phyloP scores from a whole-genome alignment of 2,113 vertebrate species.

The Agelaius phoeniceus region DNA sequence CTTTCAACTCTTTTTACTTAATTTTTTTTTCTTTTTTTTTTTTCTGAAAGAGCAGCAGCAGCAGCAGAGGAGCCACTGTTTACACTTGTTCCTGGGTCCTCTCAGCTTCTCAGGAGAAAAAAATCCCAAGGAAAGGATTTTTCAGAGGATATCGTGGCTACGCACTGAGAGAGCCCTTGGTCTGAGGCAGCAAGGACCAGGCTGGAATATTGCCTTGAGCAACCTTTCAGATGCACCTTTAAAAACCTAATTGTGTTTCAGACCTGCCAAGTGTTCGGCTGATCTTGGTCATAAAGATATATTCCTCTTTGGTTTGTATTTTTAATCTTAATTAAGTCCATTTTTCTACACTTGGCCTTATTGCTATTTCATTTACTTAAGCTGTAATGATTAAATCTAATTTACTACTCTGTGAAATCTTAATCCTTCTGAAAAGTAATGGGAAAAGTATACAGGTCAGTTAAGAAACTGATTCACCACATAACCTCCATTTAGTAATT shows the following conservation, averaged over 20 bases:
- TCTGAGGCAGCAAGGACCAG: background rate
- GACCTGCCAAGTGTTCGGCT: background rate
- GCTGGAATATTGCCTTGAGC: background rate
- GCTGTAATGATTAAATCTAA: slow-evolving; percentile 30
- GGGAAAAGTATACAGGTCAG: slow-evolving; percentile 3
- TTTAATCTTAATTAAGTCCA: slow-evolving; percentile 29
- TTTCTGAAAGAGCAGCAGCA: too few species aligned
- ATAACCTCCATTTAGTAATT: slow-evolving; percentile 40
- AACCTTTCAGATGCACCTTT: background rate
- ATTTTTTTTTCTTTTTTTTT: too few species aligned
- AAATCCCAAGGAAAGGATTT: too few species aligned
- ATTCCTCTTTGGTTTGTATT: slow-evolving; percentile 30
- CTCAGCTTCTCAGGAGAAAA: too few species aligned
- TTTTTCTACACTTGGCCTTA: background rate
- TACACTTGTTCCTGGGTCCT: too few species aligned
- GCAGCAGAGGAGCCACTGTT: too few species aligned
- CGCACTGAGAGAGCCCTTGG: background rate
- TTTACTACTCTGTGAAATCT: slow-evolving; percentile 23
- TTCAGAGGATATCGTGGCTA: too few species aligned
- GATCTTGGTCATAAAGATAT: background rate
- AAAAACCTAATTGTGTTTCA: background rate
- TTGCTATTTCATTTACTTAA: slow-evolving; percentile 30
- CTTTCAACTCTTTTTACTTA: too few species aligned
- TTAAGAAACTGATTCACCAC: slow-evolving; percentile 36
- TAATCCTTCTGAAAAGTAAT: slow-evolving; percentile 27